Percentiles rank a stretch among this genome's conserved stretches.
Conservation (phyloP, 2,888 invertebrate genomes). For the Sminthurides aquaticus region DNA sequence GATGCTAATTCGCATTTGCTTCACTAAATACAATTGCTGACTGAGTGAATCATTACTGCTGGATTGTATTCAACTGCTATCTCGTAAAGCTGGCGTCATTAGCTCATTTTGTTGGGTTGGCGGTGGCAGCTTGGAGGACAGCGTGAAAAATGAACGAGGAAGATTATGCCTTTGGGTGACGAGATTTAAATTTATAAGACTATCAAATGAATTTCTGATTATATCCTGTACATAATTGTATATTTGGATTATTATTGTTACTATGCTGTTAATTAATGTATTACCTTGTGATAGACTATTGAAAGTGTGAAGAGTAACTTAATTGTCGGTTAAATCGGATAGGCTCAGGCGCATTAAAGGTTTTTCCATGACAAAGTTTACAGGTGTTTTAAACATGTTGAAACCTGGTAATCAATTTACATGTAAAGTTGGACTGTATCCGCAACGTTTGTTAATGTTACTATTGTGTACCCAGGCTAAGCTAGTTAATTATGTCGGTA, state of each 20-base stretch:
- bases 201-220: background rate
- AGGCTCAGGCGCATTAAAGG: too few species aligned
- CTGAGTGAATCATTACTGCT: background rate
- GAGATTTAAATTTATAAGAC: conserved; percentile 4
- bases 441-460: too few species aligned
- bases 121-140: too few species aligned
- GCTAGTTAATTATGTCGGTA: too few species aligned
- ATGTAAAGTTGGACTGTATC: too few species aligned
- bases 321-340: too few species aligned
- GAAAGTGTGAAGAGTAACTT: too few species aligned
- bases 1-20: conserved; percentile 18
- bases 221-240: background rate
- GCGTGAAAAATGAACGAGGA: conserved; percentile 4
- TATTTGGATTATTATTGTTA: background rate
- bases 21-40: conserved; percentile 5
- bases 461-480: too few species aligned
- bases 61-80: background rate
- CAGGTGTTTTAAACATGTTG: too few species aligned
- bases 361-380: too few species aligned
- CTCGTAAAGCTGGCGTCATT: background rate
- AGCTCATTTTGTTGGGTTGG: background rate
- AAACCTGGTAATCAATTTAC: too few species aligned
- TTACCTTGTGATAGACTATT: background rate
- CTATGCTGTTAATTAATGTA: background rate
- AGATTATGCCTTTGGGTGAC: background rate